Evolutionary conservation across 2,888 invertebrate species (phyloP), one percentile per base, ranked within the genome.

Genomic region (Pterostichus niger): DNA sequence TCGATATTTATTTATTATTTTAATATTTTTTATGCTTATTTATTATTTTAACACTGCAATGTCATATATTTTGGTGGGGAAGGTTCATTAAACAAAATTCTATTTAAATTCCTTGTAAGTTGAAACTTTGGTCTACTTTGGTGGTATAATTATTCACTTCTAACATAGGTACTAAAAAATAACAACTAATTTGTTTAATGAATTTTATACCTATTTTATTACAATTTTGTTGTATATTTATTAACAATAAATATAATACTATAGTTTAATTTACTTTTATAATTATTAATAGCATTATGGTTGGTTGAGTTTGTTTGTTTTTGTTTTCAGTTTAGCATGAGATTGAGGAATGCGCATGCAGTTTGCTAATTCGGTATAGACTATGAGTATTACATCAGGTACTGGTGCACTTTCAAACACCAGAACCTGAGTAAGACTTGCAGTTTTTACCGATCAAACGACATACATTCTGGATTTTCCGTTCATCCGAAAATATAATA

Each of bases 341-440:
- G 85, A 40, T 82, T 87, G 87, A 85, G 90, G 75, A 75, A 82
- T 75, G 75, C 17, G 82, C 82, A 82, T 82, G 82, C 13, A 31
- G 75, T 13, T 54, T 61, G 56, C 40, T 64, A 17, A 40, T 68
- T 59, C 82, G 92, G 93, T 92, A 91, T 92, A 92, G 94, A 92
- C 92, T 93, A 92, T 96, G 98, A 98, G 98, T 98, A 98, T 98
- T 98, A 97, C 97, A 97, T 98, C 97, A 98, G 98, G 98, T 98
- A 98, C 98, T 98, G 98, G 97, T 96, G 91, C 86, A 89, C 88
- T 88, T 87, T 88, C 88, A 87, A 86, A 87, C 85, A 93, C 94
- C 97, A 96, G 98, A 97, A 94, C 93, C 95, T 96, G 95, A 96
- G 96, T 97, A 94, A 97, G 96, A 96, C 97, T 97, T 94, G 92